These are phyloP conservation scores for Philhelius pedissequus DNA, from an alignment of 2,888 invertebrate genomes.

Conservation along the genomic window DNA sequence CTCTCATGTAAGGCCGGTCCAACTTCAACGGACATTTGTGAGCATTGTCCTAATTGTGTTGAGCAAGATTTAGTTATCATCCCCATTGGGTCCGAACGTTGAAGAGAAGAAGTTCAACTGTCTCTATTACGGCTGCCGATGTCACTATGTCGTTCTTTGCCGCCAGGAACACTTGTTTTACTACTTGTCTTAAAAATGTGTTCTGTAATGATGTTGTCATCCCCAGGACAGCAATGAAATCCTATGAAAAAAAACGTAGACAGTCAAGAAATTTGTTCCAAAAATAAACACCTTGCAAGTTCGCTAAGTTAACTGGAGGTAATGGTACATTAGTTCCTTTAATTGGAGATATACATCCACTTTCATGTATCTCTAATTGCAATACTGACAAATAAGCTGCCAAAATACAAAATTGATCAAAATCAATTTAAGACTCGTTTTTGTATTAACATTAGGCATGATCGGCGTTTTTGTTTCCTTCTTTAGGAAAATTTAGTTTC, in stretches of 20 bases:
- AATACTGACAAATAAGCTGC: constrained; percentile 78
- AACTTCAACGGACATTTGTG: constrained; percentile 74
- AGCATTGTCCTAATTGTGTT: constrained; percentile 70
- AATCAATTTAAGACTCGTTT: constrained; percentile 73
- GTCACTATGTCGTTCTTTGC: constrained; percentile 73
- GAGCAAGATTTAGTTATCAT: constrained; percentile 68
- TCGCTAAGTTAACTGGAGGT: constrained; percentile 78
- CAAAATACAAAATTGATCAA: constrained; percentile 78
- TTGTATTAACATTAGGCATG: background rate
- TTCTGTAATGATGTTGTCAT: constrained; percentile 73
- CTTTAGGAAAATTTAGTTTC: constrained; percentile 12
- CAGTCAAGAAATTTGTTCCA: background rate
- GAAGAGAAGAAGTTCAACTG: constrained; percentile 79
- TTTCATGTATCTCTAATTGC: constrained; percentile 79
- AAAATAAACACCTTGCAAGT: constrained; percentile 76
- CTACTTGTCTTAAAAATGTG: constrained; percentile 77
- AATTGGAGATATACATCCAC: constrained; percentile 79
- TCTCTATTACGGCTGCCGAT: constrained; percentile 76
- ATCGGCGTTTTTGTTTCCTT: background rate
- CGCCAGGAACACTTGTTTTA: constrained; percentile 75
- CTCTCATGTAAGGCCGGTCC: constrained; percentile 81
- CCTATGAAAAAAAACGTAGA: constrained; percentile 14
- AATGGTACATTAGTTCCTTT: constrained; percentile 79
- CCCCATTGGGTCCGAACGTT: constrained; percentile 71
- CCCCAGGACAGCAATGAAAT: constrained; percentile 69